phyloP scores from a whole-genome alignment of 2,888 invertebrate species.

The Chloroclystis v-ata region DNA sequence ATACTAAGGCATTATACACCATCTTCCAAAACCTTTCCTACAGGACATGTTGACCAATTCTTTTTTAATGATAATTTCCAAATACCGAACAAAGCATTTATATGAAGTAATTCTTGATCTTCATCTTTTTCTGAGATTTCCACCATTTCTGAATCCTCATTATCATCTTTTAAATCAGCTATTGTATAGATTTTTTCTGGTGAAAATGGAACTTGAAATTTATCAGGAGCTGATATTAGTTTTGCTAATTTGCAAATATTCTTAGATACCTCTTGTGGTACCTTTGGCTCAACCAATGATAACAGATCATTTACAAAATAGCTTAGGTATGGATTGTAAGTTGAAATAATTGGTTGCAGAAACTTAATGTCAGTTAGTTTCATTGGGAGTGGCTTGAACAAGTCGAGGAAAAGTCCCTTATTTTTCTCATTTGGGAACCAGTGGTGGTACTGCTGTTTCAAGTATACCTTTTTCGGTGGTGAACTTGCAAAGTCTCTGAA shows the following conservation, averaged over 20 bases:
- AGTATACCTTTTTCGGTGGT: conserved; percentile 47
- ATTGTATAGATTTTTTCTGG: conserved; percentile 61
- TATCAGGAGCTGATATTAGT: conserved; percentile 54
- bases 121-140: not conserved
- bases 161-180: conserved; percentile 51
- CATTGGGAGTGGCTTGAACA: conserved; percentile 52
- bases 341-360: conserved; percentile 57
- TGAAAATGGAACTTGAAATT: conserved; percentile 29
- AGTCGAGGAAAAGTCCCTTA: conserved; percentile 50
- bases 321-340: conserved; percentile 58
- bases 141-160: not conserved
- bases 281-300: conserved; percentile 47
- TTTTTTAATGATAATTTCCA: conserved; percentile 53
- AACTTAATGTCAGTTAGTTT: conserved; percentile 54
- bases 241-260: conserved; percentile 54
- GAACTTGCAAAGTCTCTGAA: conserved; percentile 42
- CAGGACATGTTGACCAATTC: conserved; percentile 68
- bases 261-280: conserved; percentile 42
- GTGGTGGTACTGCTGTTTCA: conserved; percentile 52
- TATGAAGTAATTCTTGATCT: conserved; percentile 23
- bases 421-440: conserved; percentile 62
- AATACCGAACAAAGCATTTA: conserved; percentile 35
- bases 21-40: conserved; percentile 65
- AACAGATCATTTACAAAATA: conserved; percentile 58
- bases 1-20: not conserved